Percentiles rank a stretch among this genome's conserved stretches.
Evolutionary conservation across 2,113 vertebrate genomes (phyloP).

Genomic region (Heteronetta atricapilla): DNA sequence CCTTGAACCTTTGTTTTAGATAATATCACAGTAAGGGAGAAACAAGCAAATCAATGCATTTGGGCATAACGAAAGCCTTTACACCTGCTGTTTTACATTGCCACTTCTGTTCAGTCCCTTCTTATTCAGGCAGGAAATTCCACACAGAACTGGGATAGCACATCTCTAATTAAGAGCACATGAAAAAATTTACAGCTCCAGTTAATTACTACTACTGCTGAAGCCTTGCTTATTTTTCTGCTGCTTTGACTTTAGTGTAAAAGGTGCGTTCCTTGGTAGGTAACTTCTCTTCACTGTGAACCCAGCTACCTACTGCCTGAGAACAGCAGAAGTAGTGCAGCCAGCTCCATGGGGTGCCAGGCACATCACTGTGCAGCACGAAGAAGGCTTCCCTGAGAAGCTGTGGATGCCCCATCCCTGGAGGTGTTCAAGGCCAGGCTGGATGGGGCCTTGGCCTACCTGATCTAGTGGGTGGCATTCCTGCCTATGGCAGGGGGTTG

Average conservation of each 20-base stretch:
- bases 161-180: not conserved
- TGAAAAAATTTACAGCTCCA: not conserved
- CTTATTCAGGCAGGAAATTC: conserved; percentile 11
- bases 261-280: not conserved
- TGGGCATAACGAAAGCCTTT: not conserved
- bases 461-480: too few relatives aligned
- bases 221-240: conserved; percentile 2
- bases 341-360: rapidly evolving
- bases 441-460: too few relatives aligned
- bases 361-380: rapidly evolving
- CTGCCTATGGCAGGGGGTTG: too few relatives aligned
- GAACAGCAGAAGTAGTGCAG: not conserved
- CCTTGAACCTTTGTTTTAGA: not conserved
- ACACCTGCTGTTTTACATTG: not conserved
- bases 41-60: not conserved
- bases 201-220: not conserved
- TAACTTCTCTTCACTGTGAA: not conserved
- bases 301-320: rapidly evolving
- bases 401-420: too few relatives aligned
- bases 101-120: not conserved
- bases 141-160: not conserved
- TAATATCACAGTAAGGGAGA: not conserved
- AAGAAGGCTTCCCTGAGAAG: too few relatives aligned
- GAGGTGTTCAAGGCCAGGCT: too few relatives aligned
- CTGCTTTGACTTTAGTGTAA: not conserved